These are phyloP conservation scores for Drosophila pseudotalamancana DNA, from an alignment of 2,888 invertebrate species.

Conservation along the genomic window DNA sequence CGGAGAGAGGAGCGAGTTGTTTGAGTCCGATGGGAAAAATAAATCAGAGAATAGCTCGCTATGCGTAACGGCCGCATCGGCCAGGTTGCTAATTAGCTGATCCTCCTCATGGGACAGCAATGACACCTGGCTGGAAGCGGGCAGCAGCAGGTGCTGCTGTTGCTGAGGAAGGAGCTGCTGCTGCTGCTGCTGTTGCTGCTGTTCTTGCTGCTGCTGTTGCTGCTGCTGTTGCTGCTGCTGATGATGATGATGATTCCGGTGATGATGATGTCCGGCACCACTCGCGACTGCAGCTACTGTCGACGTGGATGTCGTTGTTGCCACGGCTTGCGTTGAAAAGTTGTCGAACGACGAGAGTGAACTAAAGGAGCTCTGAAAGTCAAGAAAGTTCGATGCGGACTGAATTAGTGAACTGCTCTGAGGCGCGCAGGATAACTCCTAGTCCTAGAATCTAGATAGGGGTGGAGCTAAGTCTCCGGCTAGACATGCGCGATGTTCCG, in stretches of 20 bases:
- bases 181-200: conserved; percentile 65
- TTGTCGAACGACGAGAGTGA: conserved; percentile 84
- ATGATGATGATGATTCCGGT: conserved; percentile 51
- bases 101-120: conserved; percentile 79
- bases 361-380: conserved; percentile 84
- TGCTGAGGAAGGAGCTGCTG: conserved; percentile 59
- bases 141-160: conserved; percentile 55
- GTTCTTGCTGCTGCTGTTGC: conserved; percentile 60
- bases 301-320: conserved; percentile 65
- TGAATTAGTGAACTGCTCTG: conserved; percentile 60
- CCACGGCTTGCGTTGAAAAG: conserved; percentile 82
- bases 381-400: conserved; percentile 61
- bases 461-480: conserved; percentile 53
- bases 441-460: conserved; percentile 18
- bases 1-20: conserved; percentile 81
- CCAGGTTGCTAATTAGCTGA: conserved; percentile 76
- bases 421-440: conserved; percentile 9
- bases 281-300: conserved; percentile 46
- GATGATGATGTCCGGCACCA: conserved; percentile 68
- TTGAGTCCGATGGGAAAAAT: conserved; percentile 83
- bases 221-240: conserved; percentile 76
- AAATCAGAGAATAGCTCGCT: conserved; percentile 83
- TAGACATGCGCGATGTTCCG: conserved; percentile 63
- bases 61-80: conserved; percentile 77
- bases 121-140: conserved; percentile 47